Conservation (phyloP, 2,888 invertebrate genomes). For the Tanytarsus gracilentus region DNA sequence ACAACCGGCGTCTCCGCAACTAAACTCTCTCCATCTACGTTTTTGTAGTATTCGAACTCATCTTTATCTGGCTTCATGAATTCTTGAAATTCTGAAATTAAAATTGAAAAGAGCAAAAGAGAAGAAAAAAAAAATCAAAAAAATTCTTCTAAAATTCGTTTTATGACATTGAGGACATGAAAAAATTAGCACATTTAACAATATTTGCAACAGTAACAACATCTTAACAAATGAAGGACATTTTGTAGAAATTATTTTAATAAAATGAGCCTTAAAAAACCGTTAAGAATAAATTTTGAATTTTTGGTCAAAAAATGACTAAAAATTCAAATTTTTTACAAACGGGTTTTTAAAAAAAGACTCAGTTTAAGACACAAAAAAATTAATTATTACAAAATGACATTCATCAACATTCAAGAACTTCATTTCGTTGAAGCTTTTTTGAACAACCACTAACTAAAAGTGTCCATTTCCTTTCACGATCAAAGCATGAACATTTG, state of each 20-base stretch:
- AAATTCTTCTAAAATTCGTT: not conserved
- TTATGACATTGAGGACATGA: not conserved
- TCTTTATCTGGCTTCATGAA: slow-evolving; percentile 18
- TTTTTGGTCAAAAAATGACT: too few relatives aligned
- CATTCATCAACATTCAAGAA: not conserved
- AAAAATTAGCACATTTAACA: not conserved
- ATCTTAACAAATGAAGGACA: not conserved
- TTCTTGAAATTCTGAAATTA: slow-evolving; percentile 21
- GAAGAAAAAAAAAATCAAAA: not conserved
- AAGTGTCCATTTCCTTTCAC: not conserved
- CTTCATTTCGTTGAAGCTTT: not conserved
- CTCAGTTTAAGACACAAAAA: too few relatives aligned
- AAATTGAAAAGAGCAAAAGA: not conserved
- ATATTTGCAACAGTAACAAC: not conserved
- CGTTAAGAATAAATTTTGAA: too few relatives aligned
- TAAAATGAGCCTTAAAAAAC: too few relatives aligned
- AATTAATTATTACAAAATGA: too few relatives aligned
- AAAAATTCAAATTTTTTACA: too few relatives aligned
- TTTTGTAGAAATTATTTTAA: too few relatives aligned
- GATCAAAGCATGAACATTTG: too few relatives aligned
- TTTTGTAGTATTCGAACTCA: slow-evolving; percentile 11
- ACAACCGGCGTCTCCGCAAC: not conserved
- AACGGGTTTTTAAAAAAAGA: too few relatives aligned
- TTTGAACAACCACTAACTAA: not conserved
- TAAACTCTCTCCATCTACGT: slow-evolving; percentile 7